Conservation (phyloP, 2,797 vertebrate genomes). For the Miichthys miiuy region DNA sequence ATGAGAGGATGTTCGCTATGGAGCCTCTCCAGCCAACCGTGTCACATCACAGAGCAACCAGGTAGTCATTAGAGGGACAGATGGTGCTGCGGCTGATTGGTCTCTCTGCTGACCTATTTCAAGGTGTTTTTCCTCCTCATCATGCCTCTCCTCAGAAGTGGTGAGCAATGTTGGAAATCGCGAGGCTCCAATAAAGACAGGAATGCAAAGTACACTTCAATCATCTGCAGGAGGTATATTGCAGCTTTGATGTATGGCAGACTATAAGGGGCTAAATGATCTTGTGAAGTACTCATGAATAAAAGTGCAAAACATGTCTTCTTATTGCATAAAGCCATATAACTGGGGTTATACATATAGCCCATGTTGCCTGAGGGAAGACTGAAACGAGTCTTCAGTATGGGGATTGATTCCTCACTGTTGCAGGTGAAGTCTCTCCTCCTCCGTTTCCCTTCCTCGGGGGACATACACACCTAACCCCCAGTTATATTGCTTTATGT, state of each 20-base stretch:
- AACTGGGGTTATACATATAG: neutral
- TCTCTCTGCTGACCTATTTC: conserved; percentile 74
- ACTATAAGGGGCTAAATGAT: conserved; percentile 32
- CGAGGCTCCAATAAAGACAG: conserved; percentile 37
- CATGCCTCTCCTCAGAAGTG: conserved; percentile 51
- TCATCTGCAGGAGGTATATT: conserved; percentile 37
- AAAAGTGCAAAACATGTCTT: conserved; percentile 40
- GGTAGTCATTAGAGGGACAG: conserved; percentile 85
- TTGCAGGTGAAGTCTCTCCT: neutral
- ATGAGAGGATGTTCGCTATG: conserved; percentile 68
- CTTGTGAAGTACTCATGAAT: conserved; percentile 45
- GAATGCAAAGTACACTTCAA: conserved; percentile 47
- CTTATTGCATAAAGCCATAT: conserved; percentile 26
- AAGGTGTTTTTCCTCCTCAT: conserved; percentile 74
- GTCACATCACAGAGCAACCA: conserved; percentile 75
- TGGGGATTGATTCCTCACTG: neutral
- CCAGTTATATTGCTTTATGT: neutral
- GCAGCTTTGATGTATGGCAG: conserved; percentile 50
- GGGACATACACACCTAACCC: neutral
- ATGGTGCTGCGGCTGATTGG: conserved; percentile 81
- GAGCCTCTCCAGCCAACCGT: conserved; percentile 71
- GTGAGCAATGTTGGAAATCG: conserved; percentile 39
- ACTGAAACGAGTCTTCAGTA: neutral
- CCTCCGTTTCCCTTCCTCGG: neutral
- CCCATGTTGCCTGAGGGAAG: neutral